Conservation (phyloP, 2,113 vertebrate species). For the Saimiri boliviensis region DNA sequence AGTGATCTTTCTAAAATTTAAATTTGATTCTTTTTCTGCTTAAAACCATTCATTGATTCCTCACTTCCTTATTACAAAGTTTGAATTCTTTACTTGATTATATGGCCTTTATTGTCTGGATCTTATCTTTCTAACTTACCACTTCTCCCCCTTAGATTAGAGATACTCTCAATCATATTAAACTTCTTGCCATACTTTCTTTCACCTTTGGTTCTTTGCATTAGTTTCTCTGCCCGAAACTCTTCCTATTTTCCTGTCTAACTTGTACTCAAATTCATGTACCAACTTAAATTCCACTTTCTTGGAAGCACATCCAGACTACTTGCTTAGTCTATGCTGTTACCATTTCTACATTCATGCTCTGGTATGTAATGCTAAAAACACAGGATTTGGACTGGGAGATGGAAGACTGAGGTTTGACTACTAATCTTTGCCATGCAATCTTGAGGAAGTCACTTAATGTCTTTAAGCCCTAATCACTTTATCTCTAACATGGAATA, state of each 20-base stretch:
- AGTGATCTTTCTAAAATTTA: constrained; percentile 25
- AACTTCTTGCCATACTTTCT: background rate
- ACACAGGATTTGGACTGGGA: background rate
- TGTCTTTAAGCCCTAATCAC: background rate
- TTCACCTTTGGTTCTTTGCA: background rate
- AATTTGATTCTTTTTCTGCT: background rate
- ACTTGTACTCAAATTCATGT: background rate
- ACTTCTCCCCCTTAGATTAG: background rate
- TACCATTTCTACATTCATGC: background rate
- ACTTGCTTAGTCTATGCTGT: background rate
- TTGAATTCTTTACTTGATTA: background rate
- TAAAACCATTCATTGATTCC: background rate
- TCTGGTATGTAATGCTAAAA: background rate
- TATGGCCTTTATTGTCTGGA: background rate
- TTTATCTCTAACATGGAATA: background rate
- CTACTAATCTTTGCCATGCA: background rate
- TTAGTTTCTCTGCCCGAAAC: background rate
- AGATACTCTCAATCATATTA: background rate
- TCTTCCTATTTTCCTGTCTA: constrained; percentile 1
- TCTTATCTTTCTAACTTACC: background rate
- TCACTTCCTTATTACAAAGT: background rate
- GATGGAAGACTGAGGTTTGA: background rate
- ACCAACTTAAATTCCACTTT: background rate
- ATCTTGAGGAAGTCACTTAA: background rate
- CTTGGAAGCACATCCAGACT: background rate